Percentiles rank a stretch among this genome's conserved stretches.
These are phyloP conservation scores for Amphipoea lucens DNA, from an alignment of 2,888 invertebrate species.

Conservation along the genomic window DNA sequence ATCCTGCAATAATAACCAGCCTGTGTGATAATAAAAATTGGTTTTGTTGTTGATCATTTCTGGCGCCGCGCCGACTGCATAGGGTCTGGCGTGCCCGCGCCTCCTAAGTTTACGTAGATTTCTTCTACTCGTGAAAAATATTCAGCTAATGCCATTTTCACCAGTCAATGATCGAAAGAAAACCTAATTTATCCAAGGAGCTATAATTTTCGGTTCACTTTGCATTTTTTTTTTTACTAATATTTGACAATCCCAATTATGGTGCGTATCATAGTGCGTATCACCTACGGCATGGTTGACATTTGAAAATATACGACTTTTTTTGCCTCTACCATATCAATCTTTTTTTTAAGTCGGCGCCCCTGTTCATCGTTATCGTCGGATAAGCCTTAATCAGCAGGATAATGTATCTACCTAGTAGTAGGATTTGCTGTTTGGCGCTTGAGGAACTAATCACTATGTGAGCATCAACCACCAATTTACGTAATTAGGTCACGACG, in stretches of 20 bases:
- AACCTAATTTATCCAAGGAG: background rate
- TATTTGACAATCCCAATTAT: background rate
- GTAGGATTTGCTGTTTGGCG: slow-evolving; percentile 16
- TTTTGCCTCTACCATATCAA: background rate
- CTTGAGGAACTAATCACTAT: slow-evolving; percentile 40
- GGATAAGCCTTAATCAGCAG: slow-evolving; percentile 8
- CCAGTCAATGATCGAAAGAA: background rate
- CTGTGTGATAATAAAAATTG: slow-evolving; percentile 20
- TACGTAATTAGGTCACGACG: slow-evolving; percentile 39
- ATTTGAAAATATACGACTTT: background rate
- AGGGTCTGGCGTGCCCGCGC: background rate
- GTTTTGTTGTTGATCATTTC: background rate
- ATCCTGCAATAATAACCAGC: slow-evolving; percentile 17
- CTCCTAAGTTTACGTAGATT: background rate
- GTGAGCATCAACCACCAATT: slow-evolving; percentile 47
- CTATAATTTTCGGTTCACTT: background rate
- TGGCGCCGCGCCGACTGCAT: background rate
- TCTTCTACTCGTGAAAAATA: background rate
- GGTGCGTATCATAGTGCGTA: background rate
- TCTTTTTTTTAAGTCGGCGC: background rate
- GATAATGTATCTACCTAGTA: slow-evolving; percentile 2
- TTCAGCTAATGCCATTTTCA: background rate
- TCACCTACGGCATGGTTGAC: background rate
- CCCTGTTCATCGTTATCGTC: background rate
- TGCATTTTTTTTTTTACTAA: background rate